A percentile compares a stretch with the other conserved stretches of the same genome.
These are phyloP conservation scores for Apostichopus californicus DNA, from an alignment of 35 echinoderm and acorn worm species.

Conservation along the genomic window DNA sequence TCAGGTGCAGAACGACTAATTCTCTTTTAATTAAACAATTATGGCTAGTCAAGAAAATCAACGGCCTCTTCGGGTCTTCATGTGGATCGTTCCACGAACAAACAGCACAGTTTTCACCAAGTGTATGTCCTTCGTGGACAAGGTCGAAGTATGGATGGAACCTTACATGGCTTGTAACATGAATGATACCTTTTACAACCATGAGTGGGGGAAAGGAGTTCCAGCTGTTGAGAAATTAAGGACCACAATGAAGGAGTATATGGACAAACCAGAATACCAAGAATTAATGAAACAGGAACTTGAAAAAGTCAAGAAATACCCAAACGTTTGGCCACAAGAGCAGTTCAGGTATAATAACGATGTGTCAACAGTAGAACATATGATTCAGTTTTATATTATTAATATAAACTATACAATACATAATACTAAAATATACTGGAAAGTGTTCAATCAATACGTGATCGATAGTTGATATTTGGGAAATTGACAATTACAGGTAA, in stretches of 20 bases:
- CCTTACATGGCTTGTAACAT: background rate
- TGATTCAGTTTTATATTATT: too few species aligned
- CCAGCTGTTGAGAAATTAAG: background rate
- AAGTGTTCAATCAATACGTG: too few species aligned
- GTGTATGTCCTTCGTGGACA: constrained; percentile 34
- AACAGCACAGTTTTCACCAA: constrained; percentile 25
- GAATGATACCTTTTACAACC: constrained; percentile 11
- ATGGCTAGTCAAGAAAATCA: background rate
- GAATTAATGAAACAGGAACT: background rate
- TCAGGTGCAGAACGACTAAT: too few species aligned
- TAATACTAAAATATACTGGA: too few species aligned
- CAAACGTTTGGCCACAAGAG: background rate
- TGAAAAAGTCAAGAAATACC: background rate
- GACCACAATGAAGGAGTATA: background rate
- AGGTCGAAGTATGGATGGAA: background rate
- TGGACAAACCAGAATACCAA: background rate
- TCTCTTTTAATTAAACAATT: too few species aligned
- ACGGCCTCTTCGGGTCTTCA: background rate
- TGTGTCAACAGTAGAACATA: too few species aligned
- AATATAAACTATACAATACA: too few species aligned
- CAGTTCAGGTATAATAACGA: background rate
- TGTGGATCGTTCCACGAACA: constrained; percentile 20
- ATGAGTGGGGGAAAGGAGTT: background rate
- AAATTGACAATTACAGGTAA: too few species aligned
- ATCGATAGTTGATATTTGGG: too few species aligned